phyloP scores from a whole-genome alignment of 92 coral and sea anemone species.

The Hydrozoanthus gracilis region DNA sequence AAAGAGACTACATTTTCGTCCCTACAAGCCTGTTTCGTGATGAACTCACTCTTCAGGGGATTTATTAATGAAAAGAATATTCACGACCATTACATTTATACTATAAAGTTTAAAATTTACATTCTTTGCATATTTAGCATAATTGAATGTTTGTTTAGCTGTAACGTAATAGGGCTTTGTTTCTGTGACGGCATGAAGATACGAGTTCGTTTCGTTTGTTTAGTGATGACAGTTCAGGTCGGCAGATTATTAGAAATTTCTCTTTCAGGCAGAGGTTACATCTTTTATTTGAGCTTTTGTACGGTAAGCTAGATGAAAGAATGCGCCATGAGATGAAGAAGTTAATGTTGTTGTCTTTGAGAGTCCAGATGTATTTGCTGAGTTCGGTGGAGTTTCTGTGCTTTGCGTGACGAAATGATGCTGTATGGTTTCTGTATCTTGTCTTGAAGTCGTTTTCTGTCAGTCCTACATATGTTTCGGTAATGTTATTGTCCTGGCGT shows the following conservation, averaged over 20 bases:
- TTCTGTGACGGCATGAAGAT: background rate
- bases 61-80: background rate
- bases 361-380: too few species aligned
- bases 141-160: conserved; percentile 20
- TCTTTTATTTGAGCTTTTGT: too few species aligned
- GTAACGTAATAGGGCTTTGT: conserved; percentile 29
- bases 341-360: background rate
- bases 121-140: conserved; percentile 14
- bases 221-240: too few species aligned
- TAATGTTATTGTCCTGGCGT: background rate
- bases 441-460: too few species aligned
- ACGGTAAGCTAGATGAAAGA: background rate
- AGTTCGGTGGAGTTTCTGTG: background rate
- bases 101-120: conserved; percentile 20
- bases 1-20: background rate
- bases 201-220: background rate
- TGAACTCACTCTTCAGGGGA: background rate
- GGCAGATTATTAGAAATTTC: background rate
- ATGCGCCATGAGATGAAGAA: conserved; percentile 16
- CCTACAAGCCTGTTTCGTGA: background rate
- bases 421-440: background rate
- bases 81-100: conserved; percentile 1
- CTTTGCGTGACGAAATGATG: too few species aligned
- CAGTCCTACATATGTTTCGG: background rate
- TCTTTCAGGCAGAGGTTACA: background rate